Base-by-base conservation (phyloP, 2,888 invertebrate genomes). In the Spialia ferax region DNA sequence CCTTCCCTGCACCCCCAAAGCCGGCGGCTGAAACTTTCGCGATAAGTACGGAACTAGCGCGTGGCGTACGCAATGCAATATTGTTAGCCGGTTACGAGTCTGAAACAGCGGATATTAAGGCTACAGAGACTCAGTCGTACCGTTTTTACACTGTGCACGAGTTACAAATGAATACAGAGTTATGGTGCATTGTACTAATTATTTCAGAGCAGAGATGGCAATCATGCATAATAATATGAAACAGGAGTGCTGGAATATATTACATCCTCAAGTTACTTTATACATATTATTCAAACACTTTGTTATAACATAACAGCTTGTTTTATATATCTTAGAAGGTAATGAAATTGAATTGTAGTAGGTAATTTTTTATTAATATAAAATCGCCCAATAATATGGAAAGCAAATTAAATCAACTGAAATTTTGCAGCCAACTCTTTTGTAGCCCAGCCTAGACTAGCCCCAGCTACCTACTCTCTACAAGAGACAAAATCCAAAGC, bases 11-110 rank as follows among this genome's bases (percentile, higher is more conserved):
- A 68, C 77, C 77, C 42, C 81, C 84, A 68, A 68, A 64, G 69
- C 72, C 74, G 75, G 35, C 79, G 87, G 87, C 91, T 91, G 92
- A 91, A 93, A 93, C 86, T 93, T 93, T 92, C 86, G 89, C 90
- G 92, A 92, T 92, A 93, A 93, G 92, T 93, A 91, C 89, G 85
- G 87, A 92, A 92, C 91, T 91, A 93, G 88, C 93, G 93, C 91
- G 93, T 91, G 87, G 86, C 84, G 90, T 91, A 93, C 93, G 93
- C 93, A 93, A 91, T 86, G 91, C 93, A 93, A 93, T 93, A 93
- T 92, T 92, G 93, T 93, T 92, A 91, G 90, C 89, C 86, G 87
- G 90, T 90, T 91, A 88, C 88, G 89, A 91, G 91, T 85, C 87
- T 91, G 88, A 86, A 91, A 91, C 91, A 87, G 88, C 91, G 91